phyloP scores from a whole-genome alignment of 2,797 vertebrate genomes.

The Sitta carolinensis region DNA sequence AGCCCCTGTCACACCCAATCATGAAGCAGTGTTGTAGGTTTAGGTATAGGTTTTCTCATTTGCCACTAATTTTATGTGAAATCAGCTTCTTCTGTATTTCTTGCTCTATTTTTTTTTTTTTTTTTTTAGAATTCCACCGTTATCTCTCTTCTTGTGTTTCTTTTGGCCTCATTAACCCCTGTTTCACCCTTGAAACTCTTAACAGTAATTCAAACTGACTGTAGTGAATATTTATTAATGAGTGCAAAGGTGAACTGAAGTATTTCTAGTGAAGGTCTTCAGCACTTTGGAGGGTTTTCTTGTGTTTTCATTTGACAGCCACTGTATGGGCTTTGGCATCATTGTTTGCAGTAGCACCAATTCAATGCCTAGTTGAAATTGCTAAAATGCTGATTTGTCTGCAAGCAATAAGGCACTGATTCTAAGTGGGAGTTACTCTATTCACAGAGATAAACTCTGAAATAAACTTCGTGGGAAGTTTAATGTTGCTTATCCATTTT shows the following conservation, averaged over 20 bases:
- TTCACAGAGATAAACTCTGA: neutral
- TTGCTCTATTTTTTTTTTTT: neutral
- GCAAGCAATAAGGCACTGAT: neutral
- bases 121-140: neutral
- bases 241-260: neutral
- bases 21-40: neutral
- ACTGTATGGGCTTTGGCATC: neutral
- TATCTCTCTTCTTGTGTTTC: neutral
- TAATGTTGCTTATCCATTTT: neutral
- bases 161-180: neutral
- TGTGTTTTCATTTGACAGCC: neutral
- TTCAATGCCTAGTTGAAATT: neutral
- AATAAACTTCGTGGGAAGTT: neutral
- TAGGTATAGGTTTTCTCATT: neutral
- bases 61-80: neutral
- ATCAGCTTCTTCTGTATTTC: neutral
- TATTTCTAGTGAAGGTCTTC: neutral
- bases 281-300: neutral
- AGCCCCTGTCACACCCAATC: neutral
- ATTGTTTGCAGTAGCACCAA: neutral
- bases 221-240: conserved; percentile 2
- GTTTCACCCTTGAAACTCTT: neutral
- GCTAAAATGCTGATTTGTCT: neutral
- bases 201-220: neutral
- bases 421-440: neutral